Evolutionary conservation across 2,888 invertebrate genomes (phyloP).

Genomic region (Autographa gamma): DNA sequence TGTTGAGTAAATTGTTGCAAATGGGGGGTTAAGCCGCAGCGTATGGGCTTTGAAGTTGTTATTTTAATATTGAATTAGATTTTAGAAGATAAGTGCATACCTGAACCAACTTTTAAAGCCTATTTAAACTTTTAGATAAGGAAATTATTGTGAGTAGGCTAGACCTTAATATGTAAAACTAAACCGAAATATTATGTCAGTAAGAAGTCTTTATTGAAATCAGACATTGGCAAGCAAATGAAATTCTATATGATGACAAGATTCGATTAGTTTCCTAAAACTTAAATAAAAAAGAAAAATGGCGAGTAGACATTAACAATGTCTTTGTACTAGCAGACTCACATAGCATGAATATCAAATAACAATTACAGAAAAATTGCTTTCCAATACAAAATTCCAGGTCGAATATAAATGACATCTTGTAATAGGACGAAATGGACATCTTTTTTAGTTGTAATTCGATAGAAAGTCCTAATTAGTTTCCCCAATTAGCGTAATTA

Average conservation of each 20-base stretch:
- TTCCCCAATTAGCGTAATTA: slow-evolving; percentile 75
- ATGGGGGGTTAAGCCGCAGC: slow-evolving; percentile 7
- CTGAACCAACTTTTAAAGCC: background rate
- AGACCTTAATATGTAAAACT: too few species aligned
- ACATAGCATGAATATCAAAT: slow-evolving; percentile 27
- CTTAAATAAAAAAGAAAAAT: background rate
- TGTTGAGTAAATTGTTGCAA: slow-evolving; percentile 39
- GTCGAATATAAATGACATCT: slow-evolving; percentile 52
- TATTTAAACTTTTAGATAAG: too few species aligned
- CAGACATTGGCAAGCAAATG: too few species aligned
- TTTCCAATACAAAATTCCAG: slow-evolving; percentile 7
- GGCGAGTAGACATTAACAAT: background rate
- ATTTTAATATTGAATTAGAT: background rate
- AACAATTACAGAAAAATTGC: slow-evolving; percentile 25
- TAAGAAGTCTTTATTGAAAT: too few species aligned
- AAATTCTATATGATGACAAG: too few species aligned
- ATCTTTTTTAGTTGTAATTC: slow-evolving; percentile 65
- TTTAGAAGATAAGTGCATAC: background rate
- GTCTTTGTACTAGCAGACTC: background rate
- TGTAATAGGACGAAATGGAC: slow-evolving; percentile 55
- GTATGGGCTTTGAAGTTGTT: background rate
- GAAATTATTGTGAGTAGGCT: too few species aligned
- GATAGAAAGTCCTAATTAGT: slow-evolving; percentile 69
- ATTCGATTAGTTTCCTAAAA: too few species aligned
- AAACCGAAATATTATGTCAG: too few species aligned